Base-by-base conservation (phyloP, 2,888 invertebrate species). In the Nephrotoma appendiculata region DNA sequence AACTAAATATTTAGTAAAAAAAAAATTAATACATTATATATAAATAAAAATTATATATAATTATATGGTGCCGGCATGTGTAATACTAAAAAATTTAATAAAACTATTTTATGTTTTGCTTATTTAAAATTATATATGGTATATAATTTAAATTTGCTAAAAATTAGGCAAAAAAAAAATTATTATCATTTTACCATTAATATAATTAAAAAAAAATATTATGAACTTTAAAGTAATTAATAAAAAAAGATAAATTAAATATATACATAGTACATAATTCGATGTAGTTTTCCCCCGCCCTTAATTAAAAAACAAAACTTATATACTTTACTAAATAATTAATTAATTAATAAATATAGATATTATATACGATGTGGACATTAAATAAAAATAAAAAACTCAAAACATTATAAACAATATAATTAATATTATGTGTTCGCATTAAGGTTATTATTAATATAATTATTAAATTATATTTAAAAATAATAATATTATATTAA, bases 31-130 rank as follows among this genome's bases (percentile, higher is more conserved):
- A 84, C 15, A 42, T 84, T 42, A 43, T 84, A 42, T 83, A 83
- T 83, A 5, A 12, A 84, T n/a, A 12, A 12, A 1, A 48, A 12
- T 48, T 48, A 42, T 15, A 84, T 42, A 84, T 42, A 84, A 83
- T 83, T 84, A 42, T 42, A 84, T 84, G 84, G 84, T 84, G 84
- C 84, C 84, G 84, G 84, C 84, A 84, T 84, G 84, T 84, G 84
- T 84, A 84, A 84, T 84, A 84, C 41, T 43, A 42, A 84, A 84
- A 84, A 42, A 42, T 42, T 12, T 42, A 42, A 3, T 41, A 84
- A 41, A 11, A 83, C 2, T 84, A 43, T 31, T 71, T 71, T 71
- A 71, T 71, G 71, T 71, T 71, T 31, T 71, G 71, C 71, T 71
- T 71, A 71, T 71, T 71, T 71, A 71, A 52, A 71, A 71, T 71